phyloP scores from a whole-genome alignment of 2,113 vertebrate genomes.

The Gobiocypris rarus region DNA sequence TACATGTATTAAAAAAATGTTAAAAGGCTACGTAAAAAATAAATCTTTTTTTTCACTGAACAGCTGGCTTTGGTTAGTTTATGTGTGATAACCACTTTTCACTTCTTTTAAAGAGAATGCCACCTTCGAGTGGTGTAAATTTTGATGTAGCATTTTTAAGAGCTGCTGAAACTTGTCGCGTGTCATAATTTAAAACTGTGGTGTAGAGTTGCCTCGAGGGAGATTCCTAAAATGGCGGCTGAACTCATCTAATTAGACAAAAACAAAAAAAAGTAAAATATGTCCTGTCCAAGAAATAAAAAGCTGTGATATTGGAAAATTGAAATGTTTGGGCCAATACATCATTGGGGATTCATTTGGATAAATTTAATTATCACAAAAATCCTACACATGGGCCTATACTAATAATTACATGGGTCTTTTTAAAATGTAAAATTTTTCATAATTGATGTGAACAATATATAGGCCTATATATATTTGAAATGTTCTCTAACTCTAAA shows the following conservation, averaged over 20 bases:
- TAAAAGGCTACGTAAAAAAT: too few relatives aligned
- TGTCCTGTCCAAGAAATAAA: background rate
- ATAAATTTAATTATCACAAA: background rate
- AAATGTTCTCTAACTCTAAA: background rate
- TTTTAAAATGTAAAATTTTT: background rate
- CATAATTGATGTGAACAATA: background rate
- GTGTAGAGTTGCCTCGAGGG: background rate
- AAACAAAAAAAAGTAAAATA: background rate
- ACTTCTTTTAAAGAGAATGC: background rate
- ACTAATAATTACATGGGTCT: too few relatives aligned
- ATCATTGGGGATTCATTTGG: background rate
- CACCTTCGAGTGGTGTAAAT: background rate
- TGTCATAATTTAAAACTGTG: background rate
- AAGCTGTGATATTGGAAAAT: background rate
- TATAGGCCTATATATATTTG: background rate
- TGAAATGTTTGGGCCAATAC: background rate
- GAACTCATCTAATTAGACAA: background rate
- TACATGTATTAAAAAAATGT: background rate
- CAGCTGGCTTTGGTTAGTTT: background rate
- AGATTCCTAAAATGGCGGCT: constrained; percentile 20
- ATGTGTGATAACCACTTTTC: background rate
- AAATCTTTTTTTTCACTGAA: too few relatives aligned
- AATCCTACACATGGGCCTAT: background rate
- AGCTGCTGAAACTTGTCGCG: background rate
- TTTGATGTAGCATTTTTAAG: background rate